phyloP scores from a whole-genome alignment of 2,113 vertebrate genomes.

The Hippoglossus stenolepis region DNA sequence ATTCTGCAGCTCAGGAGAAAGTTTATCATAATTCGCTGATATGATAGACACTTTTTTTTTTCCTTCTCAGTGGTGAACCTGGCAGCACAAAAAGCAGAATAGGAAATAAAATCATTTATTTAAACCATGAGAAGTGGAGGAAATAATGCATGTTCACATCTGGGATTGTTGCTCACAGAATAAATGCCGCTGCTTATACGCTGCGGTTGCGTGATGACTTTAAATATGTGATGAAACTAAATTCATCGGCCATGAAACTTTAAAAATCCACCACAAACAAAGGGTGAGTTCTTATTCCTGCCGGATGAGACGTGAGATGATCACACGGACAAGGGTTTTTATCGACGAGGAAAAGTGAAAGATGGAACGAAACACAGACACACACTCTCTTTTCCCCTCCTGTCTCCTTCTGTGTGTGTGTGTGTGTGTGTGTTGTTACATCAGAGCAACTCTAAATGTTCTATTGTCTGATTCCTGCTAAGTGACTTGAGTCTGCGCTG shows the following conservation, averaged over 20 bases:
- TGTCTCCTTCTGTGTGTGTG: neutral
- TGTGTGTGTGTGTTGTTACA: conserved; percentile 8
- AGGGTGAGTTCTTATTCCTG: conserved; percentile 40
- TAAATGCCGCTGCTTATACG: neutral
- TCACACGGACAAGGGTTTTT: neutral
- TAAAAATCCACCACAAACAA: conserved; percentile 39
- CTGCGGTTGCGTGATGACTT: conserved; percentile 36
- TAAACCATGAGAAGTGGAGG: neutral
- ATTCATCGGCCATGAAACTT: conserved; percentile 51
- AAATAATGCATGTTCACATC: conserved; percentile 44
- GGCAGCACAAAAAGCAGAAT: neutral
- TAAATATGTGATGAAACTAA: conserved; percentile 23
- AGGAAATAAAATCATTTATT: neutral
- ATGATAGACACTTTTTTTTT: conserved; percentile 19
- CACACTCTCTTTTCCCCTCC: neutral
- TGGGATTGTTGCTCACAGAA: conserved; percentile 15
- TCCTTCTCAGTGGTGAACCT: neutral
- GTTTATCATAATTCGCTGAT: conserved; percentile 35
- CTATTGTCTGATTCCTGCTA: conserved; percentile 7
- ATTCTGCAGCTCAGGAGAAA: conserved; percentile 34
- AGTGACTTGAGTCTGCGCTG: conserved; percentile 1
- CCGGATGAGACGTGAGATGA: conserved; percentile 33
- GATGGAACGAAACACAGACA: neutral
- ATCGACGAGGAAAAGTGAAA: conserved; percentile 2
- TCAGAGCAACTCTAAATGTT: neutral